Evolutionary conservation across 2,888 invertebrate species (phyloP).

Genomic region (Xestia rhomboidea): DNA sequence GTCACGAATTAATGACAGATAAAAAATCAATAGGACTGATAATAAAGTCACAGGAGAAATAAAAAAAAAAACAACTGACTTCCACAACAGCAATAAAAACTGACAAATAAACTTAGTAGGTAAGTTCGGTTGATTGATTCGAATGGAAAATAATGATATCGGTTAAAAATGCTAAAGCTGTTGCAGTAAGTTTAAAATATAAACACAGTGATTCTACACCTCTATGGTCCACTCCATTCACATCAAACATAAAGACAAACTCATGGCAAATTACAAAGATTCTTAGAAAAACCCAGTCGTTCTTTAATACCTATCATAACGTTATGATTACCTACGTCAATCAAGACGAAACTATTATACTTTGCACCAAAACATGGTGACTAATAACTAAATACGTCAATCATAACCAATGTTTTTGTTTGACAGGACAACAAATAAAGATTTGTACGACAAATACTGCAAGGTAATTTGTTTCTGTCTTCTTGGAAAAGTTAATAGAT

Average conservation of each 20-base stretch:
- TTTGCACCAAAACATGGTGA: constrained; percentile 13
- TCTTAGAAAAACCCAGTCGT: constrained; percentile 31
- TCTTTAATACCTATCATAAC: constrained; percentile 34
- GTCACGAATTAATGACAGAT: neutral
- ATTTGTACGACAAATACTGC: constrained; percentile 11
- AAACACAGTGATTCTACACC: neutral
- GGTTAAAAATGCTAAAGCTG: neutral
- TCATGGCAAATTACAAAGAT: constrained; percentile 8
- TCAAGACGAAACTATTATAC: constrained; percentile 14
- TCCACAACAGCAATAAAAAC: neutral
- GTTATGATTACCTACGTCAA: constrained; percentile 35
- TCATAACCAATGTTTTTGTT: constrained; percentile 22
- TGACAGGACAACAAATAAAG: constrained; percentile 18
- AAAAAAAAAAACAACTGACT: neutral
- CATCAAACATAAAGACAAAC: neutral
- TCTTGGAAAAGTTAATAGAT: constrained; percentile 31
- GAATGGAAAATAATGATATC: neutral
- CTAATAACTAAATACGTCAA: constrained; percentile 24
- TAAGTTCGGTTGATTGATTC: neutral
- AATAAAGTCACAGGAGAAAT: neutral
- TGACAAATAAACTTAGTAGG: neutral
- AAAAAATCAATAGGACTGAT: neutral
- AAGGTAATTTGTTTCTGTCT: neutral
- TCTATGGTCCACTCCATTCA: neutral
- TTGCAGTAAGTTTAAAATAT: neutral